Evolutionary conservation across 2,888 invertebrate genomes (phyloP), one percentile per base, ranked within the genome.

Genomic region (Muschampia plurimacula): DNA sequence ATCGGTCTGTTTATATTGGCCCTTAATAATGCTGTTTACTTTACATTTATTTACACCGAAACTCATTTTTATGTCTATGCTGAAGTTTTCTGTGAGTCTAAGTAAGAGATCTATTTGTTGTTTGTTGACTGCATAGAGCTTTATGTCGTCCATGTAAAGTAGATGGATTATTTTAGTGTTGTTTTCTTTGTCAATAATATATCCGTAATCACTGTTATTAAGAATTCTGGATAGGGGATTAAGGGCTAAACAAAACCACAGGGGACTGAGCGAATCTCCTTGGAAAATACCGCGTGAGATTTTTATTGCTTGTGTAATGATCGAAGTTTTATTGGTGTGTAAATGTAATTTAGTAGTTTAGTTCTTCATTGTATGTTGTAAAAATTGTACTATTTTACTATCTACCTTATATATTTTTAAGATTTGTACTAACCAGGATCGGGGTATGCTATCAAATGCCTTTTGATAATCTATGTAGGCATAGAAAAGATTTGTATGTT

Each of bases 61-160:
- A 13, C 36, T 63, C 69, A 69, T 69, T 55, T 69, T 57, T 57
- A 57, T 57, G 22, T 57, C 57, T 28, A 3, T 2, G 22, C 57
- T 57, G 39, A 13, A 74, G 39, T 66, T 41, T 66, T 71, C 71
- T 5, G 66, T 71, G 22, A 71, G 13, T 66, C 4, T 65, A 6
- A 71, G 22, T 49, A 71, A 28, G 15, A 66, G 59, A 8, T 71
- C 59, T 32, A 71, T 41, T 44, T 71, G 28, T 10, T 57, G 39
- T 60, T 12, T 71, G 7, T 57, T 70, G 6, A 1, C 63, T 83
- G 44, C 62, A n/a, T 62, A 63, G 5, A 63, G 3, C 44, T 63
- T 63, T 8, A 41, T 63, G 22, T 63, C 63, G 15, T 44, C 41
- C 63, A 63, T 63, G 9, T 63, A 63, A 3, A 52, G n/a, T 52